Evolutionary conservation across 2,888 invertebrate species (phyloP), one percentile per base, ranked within the genome.

Genomic region (Rotaria sp.): DNA sequence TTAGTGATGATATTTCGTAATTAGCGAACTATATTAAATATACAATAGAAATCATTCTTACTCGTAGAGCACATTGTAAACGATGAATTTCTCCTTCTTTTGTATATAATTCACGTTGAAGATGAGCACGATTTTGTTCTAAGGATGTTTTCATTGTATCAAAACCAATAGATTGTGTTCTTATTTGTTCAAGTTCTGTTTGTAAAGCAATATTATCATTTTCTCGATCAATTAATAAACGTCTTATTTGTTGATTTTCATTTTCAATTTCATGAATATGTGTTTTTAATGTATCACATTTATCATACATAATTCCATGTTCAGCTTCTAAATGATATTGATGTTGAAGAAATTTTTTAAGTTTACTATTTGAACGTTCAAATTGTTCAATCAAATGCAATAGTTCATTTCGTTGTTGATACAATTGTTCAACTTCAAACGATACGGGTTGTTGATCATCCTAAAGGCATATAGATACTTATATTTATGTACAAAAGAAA

Each of bases 41-140:
- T 50, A 4, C 13, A 50, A 50, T 24, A 52, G 24, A 52, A 52
- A 52, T 52, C 52, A 24, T 3, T 35, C 86, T 67, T 55, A 86
- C 86, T 38, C 86, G 55, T 52, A 86, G 4, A 26, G 74, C 75
- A 85, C 85, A 85, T 45, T 59, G 50, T 38, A 86, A n/a, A n/a
- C 86, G 85, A 85, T 86, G 85, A 50, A 84, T 67, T 24, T 86
- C 86, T 50, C 85, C 86, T 75, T 86, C 86, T 24, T 75, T 48
- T 8, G 86, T 74, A 48, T 85, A 59, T 41, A 86, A 80, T 52
- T 86, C 85, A 11, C 86, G 85, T 55, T 85, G 75, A 26, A 86
- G 50, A 80, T 86, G 86, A 48, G 86, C 86, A 35, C 86, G 75
- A 84, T 86, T 86, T 26, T 85, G 75, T 55, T 86, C 86, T 59